Evolutionary conservation across 2,113 vertebrate genomes (phyloP).

Genomic region (Machaerirhynchus nigripectus): DNA sequence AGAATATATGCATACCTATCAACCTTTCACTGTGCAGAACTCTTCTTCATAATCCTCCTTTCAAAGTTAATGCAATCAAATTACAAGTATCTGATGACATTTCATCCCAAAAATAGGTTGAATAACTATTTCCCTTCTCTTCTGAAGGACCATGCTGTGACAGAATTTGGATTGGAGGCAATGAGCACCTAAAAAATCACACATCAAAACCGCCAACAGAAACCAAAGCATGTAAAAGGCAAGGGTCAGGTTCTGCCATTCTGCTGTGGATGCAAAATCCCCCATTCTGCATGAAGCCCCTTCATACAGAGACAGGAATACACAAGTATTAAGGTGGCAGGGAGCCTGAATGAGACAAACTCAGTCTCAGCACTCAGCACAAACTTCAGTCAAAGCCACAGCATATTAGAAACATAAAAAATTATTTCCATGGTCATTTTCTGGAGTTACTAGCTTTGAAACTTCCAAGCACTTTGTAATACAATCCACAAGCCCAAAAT

Average conservation of each 20-base stretch:
- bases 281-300: neutral
- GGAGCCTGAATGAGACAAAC: neutral
- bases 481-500: neutral
- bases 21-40: neutral
- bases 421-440: neutral
- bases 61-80: neutral
- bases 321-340: neutral
- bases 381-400: neutral
- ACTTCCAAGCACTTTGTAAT: neutral
- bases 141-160: neutral
- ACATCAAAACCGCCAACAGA: neutral
- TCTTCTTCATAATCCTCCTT: neutral
- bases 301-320: neutral
- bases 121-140: neutral
- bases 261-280: neutral
- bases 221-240: neutral
- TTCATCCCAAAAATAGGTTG: neutral
- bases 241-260: neutral
- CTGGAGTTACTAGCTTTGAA: neutral
- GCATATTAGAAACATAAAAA: neutral
- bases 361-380: neutral
- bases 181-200: neutral
- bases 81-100: neutral
- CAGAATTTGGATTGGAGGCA: neutral
- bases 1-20: neutral